Conservation (phyloP, 2,113 vertebrate species). For the Bos javanicus region DNA sequence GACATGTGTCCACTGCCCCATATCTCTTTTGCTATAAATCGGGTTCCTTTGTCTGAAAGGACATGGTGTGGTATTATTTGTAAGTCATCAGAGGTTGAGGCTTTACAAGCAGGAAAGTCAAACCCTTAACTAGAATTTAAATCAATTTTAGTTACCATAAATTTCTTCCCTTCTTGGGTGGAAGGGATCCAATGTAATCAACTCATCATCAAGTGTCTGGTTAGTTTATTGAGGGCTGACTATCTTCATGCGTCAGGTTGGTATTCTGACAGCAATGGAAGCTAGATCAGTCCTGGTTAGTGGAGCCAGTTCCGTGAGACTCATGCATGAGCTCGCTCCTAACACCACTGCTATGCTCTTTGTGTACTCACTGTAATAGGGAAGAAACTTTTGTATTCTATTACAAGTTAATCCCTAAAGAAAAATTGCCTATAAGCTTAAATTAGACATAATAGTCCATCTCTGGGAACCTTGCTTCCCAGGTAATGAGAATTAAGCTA, state of each 20-base stretch:
- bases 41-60: not conserved
- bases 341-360: no score
- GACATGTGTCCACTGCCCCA: accelerated
- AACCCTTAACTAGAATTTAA: not conserved
- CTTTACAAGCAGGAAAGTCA: not conserved
- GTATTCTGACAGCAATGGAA: not conserved
- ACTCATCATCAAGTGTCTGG: not conserved
- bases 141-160: not conserved
- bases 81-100: not conserved
- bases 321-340: accelerated
- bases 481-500: not conserved
- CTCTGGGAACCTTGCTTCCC: not conserved
- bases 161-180: not conserved
- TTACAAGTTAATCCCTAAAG: not conserved
- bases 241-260: not conserved
- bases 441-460: not conserved
- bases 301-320: not conserved
- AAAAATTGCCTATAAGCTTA: not conserved
- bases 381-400: not conserved
- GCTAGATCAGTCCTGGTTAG: not conserved
- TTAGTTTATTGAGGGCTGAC: not conserved
- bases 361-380: not conserved
- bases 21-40: not conserved
- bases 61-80: not conserved
- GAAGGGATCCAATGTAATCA: not conserved